Percentiles rank a stretch among this genome's conserved stretches.
Conservation (phyloP, 2,797 vertebrate genomes). For the Melanotaenia maccullochi region DNA sequence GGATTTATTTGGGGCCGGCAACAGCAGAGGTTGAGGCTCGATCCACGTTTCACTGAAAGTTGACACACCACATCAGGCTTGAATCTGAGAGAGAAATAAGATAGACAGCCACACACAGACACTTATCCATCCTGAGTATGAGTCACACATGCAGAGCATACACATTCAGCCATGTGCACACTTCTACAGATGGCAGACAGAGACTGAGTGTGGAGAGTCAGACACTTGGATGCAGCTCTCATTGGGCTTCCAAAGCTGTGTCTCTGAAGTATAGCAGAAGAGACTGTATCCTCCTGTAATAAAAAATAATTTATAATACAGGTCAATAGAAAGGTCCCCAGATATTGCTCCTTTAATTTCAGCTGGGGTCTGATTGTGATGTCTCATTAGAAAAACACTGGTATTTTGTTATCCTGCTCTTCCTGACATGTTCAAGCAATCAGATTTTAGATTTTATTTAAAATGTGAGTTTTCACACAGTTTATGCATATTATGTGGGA, state of each 20-base stretch:
- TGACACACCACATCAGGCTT: conserved; percentile 54
- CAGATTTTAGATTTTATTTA: no score
- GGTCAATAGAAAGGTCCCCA: conserved; percentile 1
- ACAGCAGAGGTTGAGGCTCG: conserved; percentile 40
- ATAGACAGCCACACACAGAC: conserved; percentile 62
- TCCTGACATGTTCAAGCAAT: not conserved
- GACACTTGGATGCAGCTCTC: conserved; percentile 59
- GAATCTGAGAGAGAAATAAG: conserved; percentile 62
- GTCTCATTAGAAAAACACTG: conserved; percentile 2
- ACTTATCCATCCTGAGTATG: conserved; percentile 61
- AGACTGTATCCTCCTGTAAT: conserved; percentile 30
- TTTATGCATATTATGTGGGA: not conserved
- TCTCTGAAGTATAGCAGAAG: conserved; percentile 41
- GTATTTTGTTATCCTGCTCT: not conserved
- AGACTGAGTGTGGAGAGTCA: conserved; percentile 56
- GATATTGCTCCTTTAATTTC: conserved; percentile 4
- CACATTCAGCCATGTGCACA: conserved; percentile 70
- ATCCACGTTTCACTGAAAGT: conserved; percentile 49
- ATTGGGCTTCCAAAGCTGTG: conserved; percentile 49
- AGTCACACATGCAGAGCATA: conserved; percentile 67
- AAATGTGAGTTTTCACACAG: conserved; percentile 2
- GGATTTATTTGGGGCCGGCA: conserved; percentile 27
- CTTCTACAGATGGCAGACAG: conserved; percentile 73
- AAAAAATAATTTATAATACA: not conserved
- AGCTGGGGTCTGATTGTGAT: conserved; percentile 13